A percentile compares a stretch with the other conserved stretches of the same genome.
Conservation (phyloP, 2,113 vertebrate genomes). For the Aphelocoma coerulescens region DNA sequence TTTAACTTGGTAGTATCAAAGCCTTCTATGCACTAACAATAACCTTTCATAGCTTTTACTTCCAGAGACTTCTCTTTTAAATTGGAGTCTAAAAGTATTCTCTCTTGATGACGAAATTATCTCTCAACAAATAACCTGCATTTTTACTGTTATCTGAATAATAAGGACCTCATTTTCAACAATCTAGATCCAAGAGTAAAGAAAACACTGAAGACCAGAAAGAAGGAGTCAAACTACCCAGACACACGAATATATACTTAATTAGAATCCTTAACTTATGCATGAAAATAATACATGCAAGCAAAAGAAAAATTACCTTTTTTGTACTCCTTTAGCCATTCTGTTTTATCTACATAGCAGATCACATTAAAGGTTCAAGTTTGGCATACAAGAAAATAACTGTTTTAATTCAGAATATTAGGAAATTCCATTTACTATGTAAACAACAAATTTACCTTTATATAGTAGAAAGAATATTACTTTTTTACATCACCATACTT, state of each 20-base stretch:
- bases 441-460: neutral
- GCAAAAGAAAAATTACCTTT: neutral
- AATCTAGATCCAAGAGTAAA: neutral
- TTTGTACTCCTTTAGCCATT: neutral
- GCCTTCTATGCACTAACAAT: neutral
- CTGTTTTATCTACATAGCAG: neutral
- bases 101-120: neutral
- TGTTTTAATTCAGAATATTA: neutral
- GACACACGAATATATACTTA: neutral
- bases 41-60: neutral
- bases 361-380: neutral
- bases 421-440: neutral
- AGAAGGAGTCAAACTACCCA: neutral
- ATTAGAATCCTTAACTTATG: neutral
- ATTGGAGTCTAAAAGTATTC: neutral
- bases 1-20: neutral
- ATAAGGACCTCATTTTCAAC: neutral
- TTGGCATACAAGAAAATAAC: neutral
- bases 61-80: neutral
- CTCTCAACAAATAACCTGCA: neutral
- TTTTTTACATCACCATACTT: neutral
- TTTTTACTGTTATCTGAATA: neutral
- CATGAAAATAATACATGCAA: neutral
- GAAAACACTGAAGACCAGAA: neutral
- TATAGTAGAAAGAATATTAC: neutral